These are phyloP conservation scores for Anguilla pacifica DNA, from an alignment of 2,797 vertebrate species.

Conservation along the genomic window DNA sequence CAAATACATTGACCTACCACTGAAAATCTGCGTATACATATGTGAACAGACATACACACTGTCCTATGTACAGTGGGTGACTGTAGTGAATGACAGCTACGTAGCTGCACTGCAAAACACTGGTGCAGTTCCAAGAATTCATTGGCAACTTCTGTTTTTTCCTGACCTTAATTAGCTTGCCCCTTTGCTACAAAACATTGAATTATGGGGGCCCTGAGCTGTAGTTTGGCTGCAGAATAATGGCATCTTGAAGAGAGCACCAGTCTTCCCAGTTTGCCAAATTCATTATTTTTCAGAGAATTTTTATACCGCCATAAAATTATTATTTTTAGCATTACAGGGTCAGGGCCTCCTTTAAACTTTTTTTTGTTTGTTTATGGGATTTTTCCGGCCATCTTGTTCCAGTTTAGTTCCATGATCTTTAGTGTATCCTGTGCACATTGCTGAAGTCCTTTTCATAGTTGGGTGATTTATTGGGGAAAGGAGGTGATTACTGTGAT, in stretches of 20 bases:
- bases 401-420: not conserved
- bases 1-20: not conserved
- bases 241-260: not conserved
- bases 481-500: not conserved
- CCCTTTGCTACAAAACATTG: not conserved
- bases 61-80: not conserved
- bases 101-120: not conserved
- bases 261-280: not conserved
- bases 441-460: not conserved
- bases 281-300: not conserved
- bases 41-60: not conserved
- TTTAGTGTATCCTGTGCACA: not conserved
- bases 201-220: not conserved
- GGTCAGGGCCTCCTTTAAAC: not conserved
- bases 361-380: not conserved
- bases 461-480: not conserved
- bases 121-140: not conserved
- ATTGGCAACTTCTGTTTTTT: not conserved
- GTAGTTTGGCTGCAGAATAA: not conserved
- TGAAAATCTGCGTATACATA: not conserved
- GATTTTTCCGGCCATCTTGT: slow-evolving; percentile 1
- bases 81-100: not conserved
- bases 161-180: not conserved
- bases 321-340: not conserved
- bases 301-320: not conserved